phyloP scores from a whole-genome alignment of 2,113 vertebrate species.

The Syngnathus floridae region DNA sequence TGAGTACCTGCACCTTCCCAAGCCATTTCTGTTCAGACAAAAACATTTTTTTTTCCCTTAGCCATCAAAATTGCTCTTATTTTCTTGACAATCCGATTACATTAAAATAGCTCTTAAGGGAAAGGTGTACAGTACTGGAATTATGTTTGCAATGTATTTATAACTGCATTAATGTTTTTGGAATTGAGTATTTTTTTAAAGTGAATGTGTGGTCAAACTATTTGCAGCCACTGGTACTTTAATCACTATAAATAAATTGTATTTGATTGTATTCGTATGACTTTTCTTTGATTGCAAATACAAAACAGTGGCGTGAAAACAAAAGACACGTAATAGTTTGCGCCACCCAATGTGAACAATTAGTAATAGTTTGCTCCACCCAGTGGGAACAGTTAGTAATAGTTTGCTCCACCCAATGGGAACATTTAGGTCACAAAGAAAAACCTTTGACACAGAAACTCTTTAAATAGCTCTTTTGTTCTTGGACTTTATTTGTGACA shows the following conservation, averaged over 20 bases:
- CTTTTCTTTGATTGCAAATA: background rate
- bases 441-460: no score
- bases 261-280: constrained; percentile 57
- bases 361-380: no score
- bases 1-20: background rate
- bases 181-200: constrained; percentile 7
- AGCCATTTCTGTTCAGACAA: background rate
- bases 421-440: no score
- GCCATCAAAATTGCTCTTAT: background rate
- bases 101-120: constrained; percentile 21
- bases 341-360: no score
- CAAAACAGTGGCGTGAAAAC: no score
- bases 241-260: constrained; percentile 65
- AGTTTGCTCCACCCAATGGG: no score
- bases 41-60: background rate
- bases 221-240: constrained; percentile 43
- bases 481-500: no score
- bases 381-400: no score
- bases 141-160: constrained; percentile 51
- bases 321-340: no score
- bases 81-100: constrained; percentile 35
- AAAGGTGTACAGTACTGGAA: constrained; percentile 47
- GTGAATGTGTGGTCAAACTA: constrained; percentile 6
- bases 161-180: constrained; percentile 20
- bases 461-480: no score